Percentiles rank a stretch among this genome's conserved stretches.
These are phyloP conservation scores for Muscicapa adusta DNA, from an alignment of 2,113 vertebrate species.

Conservation along the genomic window DNA sequence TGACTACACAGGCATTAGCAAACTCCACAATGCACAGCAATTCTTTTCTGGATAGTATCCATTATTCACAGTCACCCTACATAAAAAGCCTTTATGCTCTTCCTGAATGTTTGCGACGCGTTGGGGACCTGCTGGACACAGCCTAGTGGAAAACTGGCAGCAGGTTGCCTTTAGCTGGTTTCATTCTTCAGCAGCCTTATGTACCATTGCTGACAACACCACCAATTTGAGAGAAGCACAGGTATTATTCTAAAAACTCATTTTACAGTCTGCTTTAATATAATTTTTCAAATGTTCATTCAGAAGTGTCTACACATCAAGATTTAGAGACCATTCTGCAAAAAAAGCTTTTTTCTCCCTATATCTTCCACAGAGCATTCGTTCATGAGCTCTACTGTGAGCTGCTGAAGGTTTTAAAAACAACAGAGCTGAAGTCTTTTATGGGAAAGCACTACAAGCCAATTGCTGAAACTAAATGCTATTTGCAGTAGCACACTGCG, in stretches of 20 bases:
- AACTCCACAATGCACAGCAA: not conserved
- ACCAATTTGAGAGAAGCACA: not conserved
- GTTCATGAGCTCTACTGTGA: not conserved
- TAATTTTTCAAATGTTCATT: not conserved
- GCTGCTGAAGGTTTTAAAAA: not conserved
- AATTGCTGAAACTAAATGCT: not conserved
- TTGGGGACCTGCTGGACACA: not conserved
- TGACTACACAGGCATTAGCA: not conserved
- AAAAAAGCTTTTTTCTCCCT: not conserved
- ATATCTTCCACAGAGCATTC: not conserved
- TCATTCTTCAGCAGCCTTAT: not conserved
- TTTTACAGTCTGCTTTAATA: not conserved
- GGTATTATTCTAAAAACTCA: too few relatives aligned
- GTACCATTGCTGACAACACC: not conserved
- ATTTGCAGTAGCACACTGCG: not conserved
- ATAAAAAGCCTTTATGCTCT: conserved; percentile 24
- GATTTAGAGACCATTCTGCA: not conserved
- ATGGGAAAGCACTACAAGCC: not conserved
- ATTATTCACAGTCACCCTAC: not conserved
- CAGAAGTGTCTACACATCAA: not conserved
- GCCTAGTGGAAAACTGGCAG: not conserved
- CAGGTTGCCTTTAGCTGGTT: not conserved
- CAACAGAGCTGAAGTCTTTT: not conserved
- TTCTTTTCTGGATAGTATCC: not conserved
- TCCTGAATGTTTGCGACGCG: not conserved